Evolutionary conservation across 2,888 invertebrate genomes (phyloP).

Genomic region (Heliconius ethilla): DNA sequence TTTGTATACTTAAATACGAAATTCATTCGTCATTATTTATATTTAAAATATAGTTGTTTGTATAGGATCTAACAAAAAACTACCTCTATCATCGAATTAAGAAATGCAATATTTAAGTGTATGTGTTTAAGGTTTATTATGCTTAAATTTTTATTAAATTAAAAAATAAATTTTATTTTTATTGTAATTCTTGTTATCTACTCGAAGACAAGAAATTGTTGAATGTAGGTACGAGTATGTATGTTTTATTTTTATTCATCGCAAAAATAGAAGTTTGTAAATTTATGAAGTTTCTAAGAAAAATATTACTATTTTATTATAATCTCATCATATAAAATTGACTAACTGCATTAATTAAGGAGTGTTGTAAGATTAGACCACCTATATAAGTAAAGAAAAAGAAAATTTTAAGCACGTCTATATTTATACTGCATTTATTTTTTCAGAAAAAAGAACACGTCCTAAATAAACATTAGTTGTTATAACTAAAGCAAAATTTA

Average conservation of each 20-base stretch:
- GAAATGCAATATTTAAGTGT: neutral
- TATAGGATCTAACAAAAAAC: neutral
- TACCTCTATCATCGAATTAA: neutral
- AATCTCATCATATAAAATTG: too few species aligned
- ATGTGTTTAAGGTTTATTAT: neutral
- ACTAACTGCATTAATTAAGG: too few species aligned
- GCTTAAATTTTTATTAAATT: neutral
- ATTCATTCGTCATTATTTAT: neutral
- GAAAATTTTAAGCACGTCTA: too few species aligned
- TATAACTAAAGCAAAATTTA: neutral
- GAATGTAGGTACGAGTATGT: too few species aligned
- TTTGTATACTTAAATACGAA: neutral
- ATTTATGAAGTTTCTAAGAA: too few species aligned
- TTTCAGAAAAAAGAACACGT: neutral
- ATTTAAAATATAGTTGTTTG: neutral
- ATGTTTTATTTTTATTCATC: too few species aligned
- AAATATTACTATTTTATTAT: too few species aligned
- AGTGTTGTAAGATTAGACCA: too few species aligned
- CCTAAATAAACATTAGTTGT: neutral
- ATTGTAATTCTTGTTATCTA: neutral
- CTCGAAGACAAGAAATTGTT: too few species aligned
- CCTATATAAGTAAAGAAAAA: too few species aligned
- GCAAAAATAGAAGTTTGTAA: too few species aligned
- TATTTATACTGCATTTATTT: neutral
- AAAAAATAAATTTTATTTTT: neutral